Evolutionary conservation across 1,140 invertebrate species (phyloP), one percentile per base, ranked within the genome.

Genomic region (Drosophila nasuta): DNA sequence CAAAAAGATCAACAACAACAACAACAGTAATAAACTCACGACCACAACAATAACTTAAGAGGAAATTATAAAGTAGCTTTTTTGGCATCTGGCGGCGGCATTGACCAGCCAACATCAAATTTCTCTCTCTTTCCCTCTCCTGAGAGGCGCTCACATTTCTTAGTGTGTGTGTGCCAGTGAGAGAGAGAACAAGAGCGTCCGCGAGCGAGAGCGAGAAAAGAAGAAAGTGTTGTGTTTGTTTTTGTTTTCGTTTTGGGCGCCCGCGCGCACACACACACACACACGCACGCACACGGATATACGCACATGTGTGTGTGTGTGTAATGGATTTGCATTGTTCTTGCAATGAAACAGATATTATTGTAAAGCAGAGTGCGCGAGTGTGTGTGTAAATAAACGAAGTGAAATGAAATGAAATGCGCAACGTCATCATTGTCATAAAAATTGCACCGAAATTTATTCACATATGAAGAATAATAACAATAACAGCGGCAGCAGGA

Each of bases 241-340:
- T 59, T 73, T 46, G 64, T 60, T 68, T 73, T 73, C 64, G 38
- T 59, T 73, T 73, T 58, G 46, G 46, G 60, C 63, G 63, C 54
- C 64, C 54, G 63, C 70, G 41, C 41, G 45, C 70, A 25, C 64
- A 68, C 70, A 52, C 65, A 74, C 65, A 74, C 71, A 62, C 71
- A 51, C 45, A 17, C 28, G 2, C 8, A 33, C 49, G 56, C 70
- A 20, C 54, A 67, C 70, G 41, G 33, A 33, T 56, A 74, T 64
- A 69, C 71, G 59, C 46, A 20, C 15, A 56, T 66, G 51, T 43
- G 70, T 38, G 70, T 67, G 71, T 60, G 49, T 60, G 64, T 60
- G 57, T 65, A 68, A 74, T 74, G 71, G 71, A 74, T 75, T 75
- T 75, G 51, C 68, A 71, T 70, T 64, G 51, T 49, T 49, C 49